Evolutionary conservation across 2,113 vertebrate species (phyloP).

Genomic region (Cygnus buccinator): DNA sequence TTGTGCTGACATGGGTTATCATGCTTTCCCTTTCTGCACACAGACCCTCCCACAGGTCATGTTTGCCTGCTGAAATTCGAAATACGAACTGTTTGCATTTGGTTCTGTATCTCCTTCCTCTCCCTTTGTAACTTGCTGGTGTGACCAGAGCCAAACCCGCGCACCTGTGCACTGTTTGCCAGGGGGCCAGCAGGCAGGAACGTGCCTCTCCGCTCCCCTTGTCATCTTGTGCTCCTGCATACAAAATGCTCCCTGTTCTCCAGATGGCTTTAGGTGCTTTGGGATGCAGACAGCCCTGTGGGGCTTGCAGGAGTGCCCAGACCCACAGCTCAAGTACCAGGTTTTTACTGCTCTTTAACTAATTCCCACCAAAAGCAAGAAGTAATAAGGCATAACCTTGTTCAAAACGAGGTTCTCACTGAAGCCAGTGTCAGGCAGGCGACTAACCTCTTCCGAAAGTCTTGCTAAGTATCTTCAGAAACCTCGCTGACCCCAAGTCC

Average conservation of each 20-base stretch:
- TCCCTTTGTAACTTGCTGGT: background rate
- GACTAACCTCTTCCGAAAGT: background rate
- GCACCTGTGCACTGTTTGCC: background rate
- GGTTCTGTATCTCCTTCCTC: background rate
- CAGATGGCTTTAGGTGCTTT: background rate
- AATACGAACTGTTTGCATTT: background rate
- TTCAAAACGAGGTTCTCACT: background rate
- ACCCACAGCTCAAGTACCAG: background rate
- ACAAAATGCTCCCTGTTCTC: background rate
- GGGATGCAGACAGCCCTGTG: background rate
- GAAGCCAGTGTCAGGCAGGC: background rate
- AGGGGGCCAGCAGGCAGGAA: background rate
- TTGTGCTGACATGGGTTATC: background rate
- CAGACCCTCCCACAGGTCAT: background rate
- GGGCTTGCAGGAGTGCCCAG: background rate
- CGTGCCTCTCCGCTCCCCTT: background rate
- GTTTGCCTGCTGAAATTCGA: background rate
- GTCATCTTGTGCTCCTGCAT: background rate
- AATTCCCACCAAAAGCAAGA: background rate
- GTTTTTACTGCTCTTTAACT: background rate
- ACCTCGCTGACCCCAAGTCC: background rate
- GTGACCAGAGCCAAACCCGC: background rate
- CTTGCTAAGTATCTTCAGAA: background rate
- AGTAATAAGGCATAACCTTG: background rate
- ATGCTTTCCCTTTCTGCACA: background rate